Conservation (phyloP, 2,797 vertebrate species). For the Sciurus vulgaris region DNA sequence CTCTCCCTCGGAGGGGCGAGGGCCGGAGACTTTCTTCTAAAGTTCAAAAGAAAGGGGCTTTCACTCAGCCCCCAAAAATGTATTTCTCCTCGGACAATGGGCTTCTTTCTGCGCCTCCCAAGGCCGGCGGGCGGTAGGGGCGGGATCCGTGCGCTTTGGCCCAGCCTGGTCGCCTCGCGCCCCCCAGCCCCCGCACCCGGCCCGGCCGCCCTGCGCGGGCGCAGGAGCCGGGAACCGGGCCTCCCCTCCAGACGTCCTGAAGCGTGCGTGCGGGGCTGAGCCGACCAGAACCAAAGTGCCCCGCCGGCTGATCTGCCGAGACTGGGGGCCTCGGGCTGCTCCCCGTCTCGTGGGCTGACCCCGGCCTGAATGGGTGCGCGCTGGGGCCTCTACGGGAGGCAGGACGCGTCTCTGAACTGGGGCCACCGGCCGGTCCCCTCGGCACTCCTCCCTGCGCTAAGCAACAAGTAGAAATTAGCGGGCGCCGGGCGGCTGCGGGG, state of each 20-base stretch:
- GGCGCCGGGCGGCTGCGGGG: background rate
- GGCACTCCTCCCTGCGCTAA: background rate
- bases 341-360: background rate
- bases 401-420: conserved; percentile 83
- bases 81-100: conserved; percentile 88
- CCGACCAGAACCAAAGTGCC: conserved; percentile 85
- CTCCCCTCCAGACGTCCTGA: background rate
- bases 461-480: conserved; percentile 23
- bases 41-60: conserved; percentile 89
- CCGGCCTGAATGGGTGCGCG: background rate
- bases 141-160: background rate
- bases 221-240: background rate
- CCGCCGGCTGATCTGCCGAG: conserved; percentile 67
- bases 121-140: conserved; percentile 44
- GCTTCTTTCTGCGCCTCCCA: conserved; percentile 84
- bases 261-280: conserved; percentile 78
- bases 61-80: conserved; percentile 86
- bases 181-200: too few relatives aligned
- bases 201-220: too few relatives aligned
- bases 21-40: conserved; percentile 87
- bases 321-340: background rate
- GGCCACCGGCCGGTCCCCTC: background rate
- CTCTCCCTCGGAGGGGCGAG: conserved; percentile 82
- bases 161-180: background rate
- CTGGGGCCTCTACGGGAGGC: background rate